phyloP scores from a whole-genome alignment of 2,797 vertebrate species.

The Molothrus ater region DNA sequence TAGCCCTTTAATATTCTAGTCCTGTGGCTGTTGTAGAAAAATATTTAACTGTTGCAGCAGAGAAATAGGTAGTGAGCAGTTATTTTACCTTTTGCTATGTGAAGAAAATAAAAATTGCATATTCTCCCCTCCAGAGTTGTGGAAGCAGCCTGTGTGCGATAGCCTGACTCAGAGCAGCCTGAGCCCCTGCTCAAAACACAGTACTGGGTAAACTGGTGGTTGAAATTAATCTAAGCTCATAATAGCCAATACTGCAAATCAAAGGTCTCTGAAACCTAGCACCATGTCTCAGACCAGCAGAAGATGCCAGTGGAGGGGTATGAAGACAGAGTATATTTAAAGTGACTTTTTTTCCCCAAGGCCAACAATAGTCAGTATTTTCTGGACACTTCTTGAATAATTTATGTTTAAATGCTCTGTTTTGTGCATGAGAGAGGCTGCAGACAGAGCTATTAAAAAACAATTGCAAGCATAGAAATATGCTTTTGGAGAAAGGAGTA shows the following conservation, averaged over 20 bases:
- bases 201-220: background rate
- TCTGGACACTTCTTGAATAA: conserved; percentile 24
- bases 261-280: background rate
- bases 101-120: background rate
- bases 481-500: background rate
- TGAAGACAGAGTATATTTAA: background rate
- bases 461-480: background rate
- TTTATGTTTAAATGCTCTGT: background rate
- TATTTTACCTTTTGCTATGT: conserved; percentile 21
- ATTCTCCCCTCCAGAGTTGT: background rate
- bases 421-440: background rate
- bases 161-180: background rate
- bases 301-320: background rate
- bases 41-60: conserved; percentile 43
- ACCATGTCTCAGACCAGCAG: background rate
- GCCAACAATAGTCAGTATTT: background rate
- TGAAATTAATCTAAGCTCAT: background rate
- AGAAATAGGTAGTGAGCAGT: background rate
- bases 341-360: background rate
- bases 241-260: background rate
- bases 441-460: background rate
- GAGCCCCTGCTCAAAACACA: background rate
- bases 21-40: background rate
- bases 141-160: background rate
- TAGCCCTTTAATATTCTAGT: conserved; percentile 42